Percentiles rank a stretch among this genome's conserved stretches.
Conservation (phyloP, 2,113 vertebrate genomes). For the Chitala chitala region DNA sequence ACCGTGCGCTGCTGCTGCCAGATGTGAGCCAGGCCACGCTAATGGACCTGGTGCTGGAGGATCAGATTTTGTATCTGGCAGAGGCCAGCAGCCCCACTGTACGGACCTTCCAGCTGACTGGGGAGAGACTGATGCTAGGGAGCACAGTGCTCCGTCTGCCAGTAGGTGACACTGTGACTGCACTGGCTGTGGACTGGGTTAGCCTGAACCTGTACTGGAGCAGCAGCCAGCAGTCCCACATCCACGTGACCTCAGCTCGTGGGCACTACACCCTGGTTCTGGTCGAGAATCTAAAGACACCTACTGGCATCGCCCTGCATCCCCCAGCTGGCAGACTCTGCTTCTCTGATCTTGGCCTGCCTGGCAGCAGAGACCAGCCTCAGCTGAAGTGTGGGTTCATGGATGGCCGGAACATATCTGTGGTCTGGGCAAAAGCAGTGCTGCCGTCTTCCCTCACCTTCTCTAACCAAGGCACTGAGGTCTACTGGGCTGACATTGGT, state of each 20-base stretch:
- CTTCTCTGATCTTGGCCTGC: constrained; percentile 53
- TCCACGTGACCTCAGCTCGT: constrained; percentile 60
- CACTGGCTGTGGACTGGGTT: constrained; percentile 83
- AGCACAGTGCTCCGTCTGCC: constrained; percentile 56
- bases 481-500: constrained; percentile 85
- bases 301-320: constrained; percentile 65
- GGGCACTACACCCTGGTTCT: constrained; percentile 53
- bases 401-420: constrained; percentile 65
- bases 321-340: constrained; percentile 69
- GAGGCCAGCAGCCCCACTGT: constrained; percentile 60
- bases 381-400: constrained; percentile 72
- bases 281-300: constrained; percentile 52
- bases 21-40: constrained; percentile 53
- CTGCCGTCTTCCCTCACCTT: constrained; percentile 68
- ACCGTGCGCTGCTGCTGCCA: constrained; percentile 53
- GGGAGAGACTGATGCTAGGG: constrained; percentile 49
- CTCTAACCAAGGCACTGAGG: constrained; percentile 49
- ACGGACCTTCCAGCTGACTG: constrained; percentile 57
- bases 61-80: constrained; percentile 67
- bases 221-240: constrained; percentile 44
- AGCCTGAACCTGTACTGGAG: constrained; percentile 85
- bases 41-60: constrained; percentile 59
- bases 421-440: constrained; percentile 64
- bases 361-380: rapidly evolving
- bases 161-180: constrained; percentile 55